phyloP scores from a whole-genome alignment of 2,113 vertebrate genomes.

The Hemichromis elongatus region DNA sequence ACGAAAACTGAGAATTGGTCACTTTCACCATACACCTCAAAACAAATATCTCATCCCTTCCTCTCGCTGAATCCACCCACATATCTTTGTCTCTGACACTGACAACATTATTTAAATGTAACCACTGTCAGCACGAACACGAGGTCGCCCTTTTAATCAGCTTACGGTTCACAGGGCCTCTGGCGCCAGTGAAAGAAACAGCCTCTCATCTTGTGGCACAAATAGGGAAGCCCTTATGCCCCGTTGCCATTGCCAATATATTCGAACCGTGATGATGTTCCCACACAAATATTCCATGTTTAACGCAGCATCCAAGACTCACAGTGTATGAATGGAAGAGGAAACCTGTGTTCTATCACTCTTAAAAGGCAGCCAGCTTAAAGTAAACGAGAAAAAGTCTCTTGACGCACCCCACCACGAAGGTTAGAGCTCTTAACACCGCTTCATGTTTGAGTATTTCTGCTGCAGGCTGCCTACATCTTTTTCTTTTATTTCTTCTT shows the following conservation, averaged over 20 bases:
- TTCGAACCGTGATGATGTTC: conserved; percentile 63
- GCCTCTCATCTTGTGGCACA: conserved; percentile 68
- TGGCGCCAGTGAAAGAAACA: conserved; percentile 58
- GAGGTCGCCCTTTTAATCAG: conserved; percentile 51
- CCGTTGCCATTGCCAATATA: conserved; percentile 68
- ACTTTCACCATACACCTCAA: neutral
- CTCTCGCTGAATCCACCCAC: neutral
- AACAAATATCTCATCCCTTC: conserved; percentile 24
- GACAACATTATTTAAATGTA: conserved; percentile 16
- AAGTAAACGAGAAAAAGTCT: conserved; percentile 49
- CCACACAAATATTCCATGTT: conserved; percentile 72
- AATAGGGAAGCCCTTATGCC: conserved; percentile 72
- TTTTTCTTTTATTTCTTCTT: neutral
- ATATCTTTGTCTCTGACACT: conserved; percentile 43
- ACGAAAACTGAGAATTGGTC: conserved; percentile 13
- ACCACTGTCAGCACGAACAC: conserved; percentile 43
- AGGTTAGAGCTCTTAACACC: conserved; percentile 48
- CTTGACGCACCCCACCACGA: conserved; percentile 30
- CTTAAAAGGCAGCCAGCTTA: conserved; percentile 45
- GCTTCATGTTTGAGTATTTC: conserved; percentile 54
- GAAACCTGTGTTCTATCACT: conserved; percentile 73
- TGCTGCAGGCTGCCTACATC: conserved; percentile 10
- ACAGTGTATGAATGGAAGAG: conserved; percentile 64
- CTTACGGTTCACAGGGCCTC: conserved; percentile 45
- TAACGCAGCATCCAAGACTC: conserved; percentile 65